phyloP scores from a whole-genome alignment of 2,888 invertebrate species.

The Andrena hattorfiana region DNA sequence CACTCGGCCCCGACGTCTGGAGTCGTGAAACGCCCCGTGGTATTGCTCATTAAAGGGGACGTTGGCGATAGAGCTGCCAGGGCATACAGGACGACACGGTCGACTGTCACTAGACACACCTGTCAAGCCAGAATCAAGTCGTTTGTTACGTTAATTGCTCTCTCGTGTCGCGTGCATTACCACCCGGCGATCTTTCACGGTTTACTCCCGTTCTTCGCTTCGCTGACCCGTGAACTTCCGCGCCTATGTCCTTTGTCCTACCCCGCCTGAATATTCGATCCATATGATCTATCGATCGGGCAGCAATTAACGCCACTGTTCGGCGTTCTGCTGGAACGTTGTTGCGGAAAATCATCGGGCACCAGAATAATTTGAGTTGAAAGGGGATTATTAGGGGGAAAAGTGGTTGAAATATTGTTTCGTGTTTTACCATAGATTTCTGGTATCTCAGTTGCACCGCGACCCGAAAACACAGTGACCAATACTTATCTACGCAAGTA shows the following conservation, averaged over 20 bases:
- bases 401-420: background rate
- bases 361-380: background rate
- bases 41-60: constrained; percentile 62
- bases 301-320: constrained; percentile 25
- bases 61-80: constrained; percentile 25
- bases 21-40: constrained; percentile 51
- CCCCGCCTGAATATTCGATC: constrained; percentile 15
- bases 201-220: constrained; percentile 55
- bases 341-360: background rate
- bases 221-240: constrained; percentile 32
- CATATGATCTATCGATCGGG: constrained; percentile 33
- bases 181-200: constrained; percentile 59
- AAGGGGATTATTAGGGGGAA: background rate
- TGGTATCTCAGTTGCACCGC: no score
- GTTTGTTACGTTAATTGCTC: constrained; percentile 69
- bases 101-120: constrained; percentile 51
- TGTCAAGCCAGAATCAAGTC: constrained; percentile 61
- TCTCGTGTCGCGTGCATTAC: constrained; percentile 57
- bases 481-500: no score
- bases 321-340: background rate
- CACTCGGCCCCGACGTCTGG: constrained; percentile 23
- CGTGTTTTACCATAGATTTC: no score
- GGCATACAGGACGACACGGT: constrained; percentile 52
- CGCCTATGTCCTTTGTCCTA: background rate
- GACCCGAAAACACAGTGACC: no score